phyloP scores from a whole-genome alignment of 2,797 vertebrate species.

The Lophotriccus pileatus region DNA sequence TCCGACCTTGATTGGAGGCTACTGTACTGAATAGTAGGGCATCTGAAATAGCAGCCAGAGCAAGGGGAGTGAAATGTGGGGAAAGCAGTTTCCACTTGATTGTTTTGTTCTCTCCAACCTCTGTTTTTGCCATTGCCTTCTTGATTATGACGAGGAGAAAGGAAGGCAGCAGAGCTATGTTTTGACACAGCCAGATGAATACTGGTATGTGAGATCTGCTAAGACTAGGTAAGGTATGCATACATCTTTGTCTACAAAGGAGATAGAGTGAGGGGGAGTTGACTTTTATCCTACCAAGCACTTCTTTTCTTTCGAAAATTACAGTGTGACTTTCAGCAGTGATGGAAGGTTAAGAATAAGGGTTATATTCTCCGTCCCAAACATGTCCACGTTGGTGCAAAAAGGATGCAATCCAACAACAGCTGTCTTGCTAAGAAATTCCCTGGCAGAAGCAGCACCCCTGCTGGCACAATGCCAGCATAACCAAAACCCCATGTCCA shows the following conservation, averaged over 20 bases:
- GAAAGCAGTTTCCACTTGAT: not conserved
- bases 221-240: no score
- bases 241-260: not conserved
- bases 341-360: not conserved
- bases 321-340: not conserved
- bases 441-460: not conserved
- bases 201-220: not conserved
- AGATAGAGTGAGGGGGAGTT: not conserved
- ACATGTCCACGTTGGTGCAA: not conserved
- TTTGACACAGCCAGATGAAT: not conserved
- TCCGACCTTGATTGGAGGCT: not conserved
- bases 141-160: not conserved
- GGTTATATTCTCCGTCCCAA: not conserved
- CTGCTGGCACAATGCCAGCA: accelerated
- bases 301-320: not conserved
- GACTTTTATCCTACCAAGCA: not conserved
- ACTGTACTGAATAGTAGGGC: not conserved
- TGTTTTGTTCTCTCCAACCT: not conserved
- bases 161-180: not conserved
- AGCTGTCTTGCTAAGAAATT: not conserved
- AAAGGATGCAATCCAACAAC: not conserved
- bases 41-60: not conserved
- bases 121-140: not conserved
- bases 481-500: not conserved
- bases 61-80: not conserved